Evolutionary conservation across 2,113 vertebrate genomes (phyloP).

Genomic region (Scolopax mira): DNA sequence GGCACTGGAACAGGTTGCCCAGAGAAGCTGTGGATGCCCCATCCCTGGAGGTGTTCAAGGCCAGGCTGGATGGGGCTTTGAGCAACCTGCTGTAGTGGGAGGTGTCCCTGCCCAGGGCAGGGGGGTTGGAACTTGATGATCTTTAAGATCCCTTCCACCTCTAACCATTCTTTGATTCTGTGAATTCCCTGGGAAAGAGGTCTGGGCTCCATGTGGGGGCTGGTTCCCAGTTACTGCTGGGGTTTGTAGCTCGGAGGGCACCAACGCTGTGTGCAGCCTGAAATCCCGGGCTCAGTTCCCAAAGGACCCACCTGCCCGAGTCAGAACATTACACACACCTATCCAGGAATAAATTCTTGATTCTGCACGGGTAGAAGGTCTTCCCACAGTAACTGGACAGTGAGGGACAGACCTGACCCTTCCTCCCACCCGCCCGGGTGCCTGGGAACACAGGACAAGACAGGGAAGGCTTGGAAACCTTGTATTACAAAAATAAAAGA

Average conservation of each 20-base stretch:
- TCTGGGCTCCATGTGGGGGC: background rate
- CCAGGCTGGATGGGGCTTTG: no score
- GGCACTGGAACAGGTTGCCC: no score
- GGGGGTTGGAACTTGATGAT: no score
- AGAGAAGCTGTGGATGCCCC: no score
- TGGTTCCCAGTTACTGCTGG: background rate
- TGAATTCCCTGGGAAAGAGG: background rate
- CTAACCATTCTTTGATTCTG: no score
- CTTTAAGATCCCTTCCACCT: no score
- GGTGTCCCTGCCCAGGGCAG: no score
- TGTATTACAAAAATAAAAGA: conserved; percentile 74
- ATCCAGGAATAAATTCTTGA: accelerated
- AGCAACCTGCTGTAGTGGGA: no score
- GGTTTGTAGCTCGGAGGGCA: background rate
- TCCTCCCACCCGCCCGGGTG: background rate
- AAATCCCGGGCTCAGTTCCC: accelerated
- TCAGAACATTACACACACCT: accelerated
- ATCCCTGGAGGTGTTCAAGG: no score
- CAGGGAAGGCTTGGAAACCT: conserved; percentile 36
- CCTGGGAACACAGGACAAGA: background rate
- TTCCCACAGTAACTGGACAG: background rate
- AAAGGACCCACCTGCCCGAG: background rate
- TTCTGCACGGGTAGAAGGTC: background rate
- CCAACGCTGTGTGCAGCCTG: no score
- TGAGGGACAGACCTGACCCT: background rate